These are phyloP conservation scores for Lacerta agilis DNA, from an alignment of 2,797 vertebrate species.

Conservation along the genomic window DNA sequence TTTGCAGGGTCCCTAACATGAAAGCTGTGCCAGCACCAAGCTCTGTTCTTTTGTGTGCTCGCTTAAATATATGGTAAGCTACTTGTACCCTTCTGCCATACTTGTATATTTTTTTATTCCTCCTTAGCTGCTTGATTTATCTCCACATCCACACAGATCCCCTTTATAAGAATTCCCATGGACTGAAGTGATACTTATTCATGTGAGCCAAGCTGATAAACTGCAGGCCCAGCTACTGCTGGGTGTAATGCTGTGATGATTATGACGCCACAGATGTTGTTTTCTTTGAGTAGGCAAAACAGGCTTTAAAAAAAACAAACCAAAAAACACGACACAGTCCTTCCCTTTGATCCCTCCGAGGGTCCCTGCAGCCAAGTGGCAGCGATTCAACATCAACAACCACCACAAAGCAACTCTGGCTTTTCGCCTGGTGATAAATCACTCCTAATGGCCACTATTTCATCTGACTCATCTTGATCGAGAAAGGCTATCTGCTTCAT, in stretches of 20 bases:
- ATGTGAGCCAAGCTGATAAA: constrained; percentile 59
- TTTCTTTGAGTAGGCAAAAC: constrained; percentile 58
- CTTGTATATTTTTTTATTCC: constrained; percentile 60
- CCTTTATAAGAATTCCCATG: constrained; percentile 64
- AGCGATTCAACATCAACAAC: neutral
- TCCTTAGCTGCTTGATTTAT: constrained; percentile 68
- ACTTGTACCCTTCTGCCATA: constrained; percentile 44
- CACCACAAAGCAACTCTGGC: neutral
- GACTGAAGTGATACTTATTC: constrained; percentile 65
- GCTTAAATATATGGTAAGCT: constrained; percentile 63
- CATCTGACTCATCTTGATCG: constrained; percentile 30
- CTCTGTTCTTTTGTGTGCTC: constrained; percentile 53
- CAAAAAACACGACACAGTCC: neutral
- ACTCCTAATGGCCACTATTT: constrained; percentile 33
- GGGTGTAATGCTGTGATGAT: constrained; percentile 24
- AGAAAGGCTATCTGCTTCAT: constrained; percentile 21
- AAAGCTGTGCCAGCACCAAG: constrained; percentile 47
- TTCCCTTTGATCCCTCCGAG: constrained; percentile 47
- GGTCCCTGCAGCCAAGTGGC: constrained; percentile 14
- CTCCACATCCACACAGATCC: constrained; percentile 60
- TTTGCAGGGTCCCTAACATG: constrained; percentile 33
- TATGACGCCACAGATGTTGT: constrained; percentile 40
- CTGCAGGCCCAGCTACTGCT: constrained; percentile 15
- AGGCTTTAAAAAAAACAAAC: constrained; percentile 38
- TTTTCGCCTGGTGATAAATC: constrained; percentile 43